Evolutionary conservation across 2,888 invertebrate genomes (phyloP), one percentile per base, ranked within the genome.

Genomic region (Anorthoa munda): DNA sequence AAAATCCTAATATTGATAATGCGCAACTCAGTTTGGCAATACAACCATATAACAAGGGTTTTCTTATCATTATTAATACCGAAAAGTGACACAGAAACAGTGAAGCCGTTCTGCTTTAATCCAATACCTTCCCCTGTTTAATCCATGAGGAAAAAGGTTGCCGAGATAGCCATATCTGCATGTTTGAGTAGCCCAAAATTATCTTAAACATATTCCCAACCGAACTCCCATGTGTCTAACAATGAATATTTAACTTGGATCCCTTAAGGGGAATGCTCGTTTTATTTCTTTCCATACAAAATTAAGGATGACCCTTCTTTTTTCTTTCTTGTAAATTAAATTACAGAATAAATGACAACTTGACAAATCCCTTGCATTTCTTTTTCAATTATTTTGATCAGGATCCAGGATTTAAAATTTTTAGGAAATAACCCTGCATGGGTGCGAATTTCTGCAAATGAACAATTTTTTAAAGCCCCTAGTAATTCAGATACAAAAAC

Each of bases 221-320:
- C 70, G 66, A 79, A 74, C 63, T 78, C 67, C 53, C 56, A 59
- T 66, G 58, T 23, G 71, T 78, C 70, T 53, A 72, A 77, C 80
- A 75, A 86, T 86, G 86, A 87, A 87, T 86, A 85, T 86, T 84
- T 82, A 79, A 82, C 75, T 81, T 63, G 13, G 18, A 74, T 66
- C 75, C 51, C 51, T 77, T 77, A 77, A 75, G 66, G 81, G 53
- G 53, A 3, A 58, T 81, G 61, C 9, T 66, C 75, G 51, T 74
- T 80, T 65, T n/a, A 46, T 63, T 76, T 63, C 11, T n/a, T 39
- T 39, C 7, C 18, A 18, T 58, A 23, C 9, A 31, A 17, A 17
- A 50, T 68, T 45, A 7, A 21, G n/a, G 21, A 21, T 45, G 13
- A 21, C 21, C 21, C 7, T 60, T 59, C 12, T 39, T 59, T 59